Evolutionary conservation across 2,888 invertebrate genomes (phyloP), one percentile per base, ranked within the genome.

Genomic region (Catocala sponsa): DNA sequence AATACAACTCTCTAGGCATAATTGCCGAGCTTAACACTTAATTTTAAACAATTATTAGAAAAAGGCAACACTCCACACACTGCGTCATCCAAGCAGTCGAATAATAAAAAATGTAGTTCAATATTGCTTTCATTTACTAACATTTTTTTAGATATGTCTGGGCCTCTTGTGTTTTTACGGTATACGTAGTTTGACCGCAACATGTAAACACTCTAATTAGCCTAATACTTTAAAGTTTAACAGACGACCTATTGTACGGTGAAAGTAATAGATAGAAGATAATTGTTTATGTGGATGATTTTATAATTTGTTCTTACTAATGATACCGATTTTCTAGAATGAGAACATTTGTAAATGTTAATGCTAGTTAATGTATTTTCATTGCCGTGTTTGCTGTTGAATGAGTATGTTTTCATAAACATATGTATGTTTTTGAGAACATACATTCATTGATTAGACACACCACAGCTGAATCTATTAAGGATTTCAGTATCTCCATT

Each of bases 261-360:
- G 58, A 62, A 59, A 63, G 67, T 51, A 67, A 25, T 7, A 48
- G 32, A 25, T 48, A 33, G 11, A 6, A 66, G 74, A 68, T 59
- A 71, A 25, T 25, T 68, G 43, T 71, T 73, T 68, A 68, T 43
- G 71, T 50, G 32, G 35, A 43, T 53, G 25, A 59, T 53, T 63
- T 55, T 59, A 60, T 65, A 60, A 76, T 76, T 69, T 76, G 69
- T 65, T 69, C 55, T 43, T 46, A 55, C 62, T 55, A n/a, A 35
- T 56, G 48, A 48, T 33, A 48, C 11, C n/a, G 48, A 25, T 12
- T 11, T 33, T 25, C 5, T 10, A 25, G 11, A 32, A 48, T 33
- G 33, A 48, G 33, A 43, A 43, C 10, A 33, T 48, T 48, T 46
- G 59, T 73, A 65, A 52, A 70, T 61, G 52, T 52, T 62, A 46